A percentile compares a stretch with the other conserved stretches of the same genome.
These are phyloP conservation scores for Montipora efflorescens DNA, from an alignment of 64 coral and sea anemone genomes.

Conservation along the genomic window DNA sequence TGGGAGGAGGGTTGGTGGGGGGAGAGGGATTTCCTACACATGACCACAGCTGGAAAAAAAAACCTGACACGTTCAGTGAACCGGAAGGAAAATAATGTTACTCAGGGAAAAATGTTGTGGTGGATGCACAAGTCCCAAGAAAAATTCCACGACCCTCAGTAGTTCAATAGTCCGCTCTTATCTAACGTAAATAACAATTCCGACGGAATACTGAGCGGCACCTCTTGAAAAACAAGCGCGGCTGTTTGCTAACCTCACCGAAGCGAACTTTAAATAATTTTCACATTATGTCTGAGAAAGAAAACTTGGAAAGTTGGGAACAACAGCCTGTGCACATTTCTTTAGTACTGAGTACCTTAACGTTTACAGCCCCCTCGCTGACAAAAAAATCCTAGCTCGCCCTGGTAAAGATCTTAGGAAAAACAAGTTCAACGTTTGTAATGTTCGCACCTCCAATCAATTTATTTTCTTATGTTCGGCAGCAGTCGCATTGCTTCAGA, in stretches of 20 bases:
- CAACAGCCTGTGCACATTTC: not conserved
- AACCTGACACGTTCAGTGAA: too few relatives aligned
- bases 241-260: not conserved
- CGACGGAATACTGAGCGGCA: too few relatives aligned
- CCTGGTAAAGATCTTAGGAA: not conserved
- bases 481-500: slow-evolving; percentile 60
- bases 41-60: too few relatives aligned
- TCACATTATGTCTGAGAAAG: not conserved
- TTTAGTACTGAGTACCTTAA: not conserved
- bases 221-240: not conserved
- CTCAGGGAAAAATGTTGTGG: too few relatives aligned
- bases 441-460: not conserved
- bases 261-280: not conserved
- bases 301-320: not conserved
- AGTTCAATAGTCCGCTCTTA: too few relatives aligned
- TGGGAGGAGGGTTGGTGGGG: too few relatives aligned
- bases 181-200: too few relatives aligned
- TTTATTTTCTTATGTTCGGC: slow-evolving; percentile 36
- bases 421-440: not conserved
- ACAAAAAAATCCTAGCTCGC: slow-evolving; percentile 1
- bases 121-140: too few relatives aligned
- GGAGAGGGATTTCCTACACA: too few relatives aligned
- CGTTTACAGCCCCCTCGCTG: not conserved
- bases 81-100: too few relatives aligned
- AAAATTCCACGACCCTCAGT: too few relatives aligned